These are phyloP conservation scores for Neoitamus cyanurus DNA, from an alignment of 2,888 invertebrate species.

Conservation along the genomic window DNA sequence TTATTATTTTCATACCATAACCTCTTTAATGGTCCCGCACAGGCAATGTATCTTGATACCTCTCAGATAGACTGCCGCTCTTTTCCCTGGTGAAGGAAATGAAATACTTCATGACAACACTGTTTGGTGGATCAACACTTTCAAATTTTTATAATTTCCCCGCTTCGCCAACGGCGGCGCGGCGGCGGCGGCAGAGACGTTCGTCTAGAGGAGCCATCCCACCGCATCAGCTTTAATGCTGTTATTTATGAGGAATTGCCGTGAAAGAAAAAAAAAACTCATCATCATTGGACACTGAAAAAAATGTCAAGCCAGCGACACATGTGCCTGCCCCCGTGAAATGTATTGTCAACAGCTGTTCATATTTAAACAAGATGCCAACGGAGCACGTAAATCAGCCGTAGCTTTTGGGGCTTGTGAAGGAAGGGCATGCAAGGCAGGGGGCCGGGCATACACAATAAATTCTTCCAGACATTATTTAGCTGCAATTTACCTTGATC, in stretches of 20 bases:
- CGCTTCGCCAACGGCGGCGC: background rate
- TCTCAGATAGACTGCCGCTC: too few species aligned
- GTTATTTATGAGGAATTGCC: constrained; percentile 39
- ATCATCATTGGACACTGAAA: constrained; percentile 6
- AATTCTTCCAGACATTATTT: constrained; percentile 5
- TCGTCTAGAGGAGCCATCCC: background rate
- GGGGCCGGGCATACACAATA: background rate
- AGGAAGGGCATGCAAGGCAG: background rate
- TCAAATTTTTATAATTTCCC: background rate
- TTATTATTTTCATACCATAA: too few species aligned
- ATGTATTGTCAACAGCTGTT: constrained; percentile 48
- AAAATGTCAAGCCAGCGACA: constrained; percentile 34
- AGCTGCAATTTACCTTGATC: constrained; percentile 23
- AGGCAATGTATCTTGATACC: too few species aligned
- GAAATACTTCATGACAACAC: too few species aligned
- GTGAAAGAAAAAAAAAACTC: constrained; percentile 9
- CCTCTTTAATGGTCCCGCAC: too few species aligned
- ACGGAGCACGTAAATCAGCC: constrained; percentile 31
- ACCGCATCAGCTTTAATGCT: constrained; percentile 14
- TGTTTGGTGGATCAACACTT: background rate
- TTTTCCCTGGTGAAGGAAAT: too few species aligned
- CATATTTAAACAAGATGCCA: constrained; percentile 42
- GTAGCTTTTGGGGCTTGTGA: background rate
- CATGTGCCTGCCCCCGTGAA: constrained; percentile 41
- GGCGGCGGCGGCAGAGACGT: too few species aligned